Conservation (phyloP, 2,797 vertebrate species). For the Cirrhinus mrigala region DNA sequence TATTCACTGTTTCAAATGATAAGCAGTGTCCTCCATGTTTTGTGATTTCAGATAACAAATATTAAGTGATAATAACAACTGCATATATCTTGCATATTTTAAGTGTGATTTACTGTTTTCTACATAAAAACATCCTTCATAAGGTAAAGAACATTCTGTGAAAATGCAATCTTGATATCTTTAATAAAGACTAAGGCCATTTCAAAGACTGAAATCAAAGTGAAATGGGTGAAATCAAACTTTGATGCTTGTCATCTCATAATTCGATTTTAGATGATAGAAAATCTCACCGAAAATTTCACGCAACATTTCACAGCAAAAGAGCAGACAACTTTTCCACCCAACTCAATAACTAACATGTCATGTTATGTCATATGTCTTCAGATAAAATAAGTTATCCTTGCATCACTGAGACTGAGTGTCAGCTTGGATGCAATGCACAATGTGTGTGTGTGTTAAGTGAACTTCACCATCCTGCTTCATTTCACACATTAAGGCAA, state of each 20-base stretch:
- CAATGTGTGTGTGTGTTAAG: not conserved
- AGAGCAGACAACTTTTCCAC: not conserved
- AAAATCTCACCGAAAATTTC: not conserved
- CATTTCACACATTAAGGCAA: constrained; percentile 31
- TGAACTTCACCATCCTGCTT: constrained; percentile 10
- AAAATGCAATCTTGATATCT: too few species aligned
- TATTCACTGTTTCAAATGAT: not conserved
- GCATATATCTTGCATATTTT: not conserved
- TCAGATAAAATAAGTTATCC: not conserved
- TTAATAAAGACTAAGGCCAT: too few species aligned
- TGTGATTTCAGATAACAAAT: not conserved
- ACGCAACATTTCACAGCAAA: not conserved
- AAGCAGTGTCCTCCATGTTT: not conserved
- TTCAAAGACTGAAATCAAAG: too few species aligned
- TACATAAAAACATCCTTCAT: too few species aligned
- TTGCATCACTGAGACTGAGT: not conserved
- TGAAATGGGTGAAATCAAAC: too few species aligned
- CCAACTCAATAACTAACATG: not conserved
- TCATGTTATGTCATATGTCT: not conserved
- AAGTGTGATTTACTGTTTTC: too few species aligned
- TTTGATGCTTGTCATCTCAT: too few species aligned
- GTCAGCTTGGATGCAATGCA: not conserved
- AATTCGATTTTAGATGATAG: not conserved
- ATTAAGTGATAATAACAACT: not conserved
- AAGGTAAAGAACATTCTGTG: too few species aligned